A percentile compares a stretch with the other conserved stretches of the same genome.
phyloP scores from a whole-genome alignment of 2,888 invertebrate species.

The Scaptomyza caliginosa region DNA sequence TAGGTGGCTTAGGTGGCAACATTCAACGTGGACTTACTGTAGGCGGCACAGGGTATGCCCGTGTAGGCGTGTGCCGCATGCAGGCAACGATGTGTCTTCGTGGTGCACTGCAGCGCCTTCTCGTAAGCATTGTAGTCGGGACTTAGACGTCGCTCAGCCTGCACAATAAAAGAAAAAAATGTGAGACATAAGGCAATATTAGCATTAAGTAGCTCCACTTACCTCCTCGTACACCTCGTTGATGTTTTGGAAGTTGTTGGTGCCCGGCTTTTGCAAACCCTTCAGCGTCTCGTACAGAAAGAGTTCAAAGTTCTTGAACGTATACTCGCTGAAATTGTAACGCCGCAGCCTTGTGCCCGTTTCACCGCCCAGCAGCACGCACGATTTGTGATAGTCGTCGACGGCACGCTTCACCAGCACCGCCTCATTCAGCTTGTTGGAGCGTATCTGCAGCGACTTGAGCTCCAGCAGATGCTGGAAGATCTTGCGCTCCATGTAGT shows the following conservation, averaged over 20 bases:
- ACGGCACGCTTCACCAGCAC: conserved; percentile 94
- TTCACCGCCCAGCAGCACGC: conserved; percentile 86
- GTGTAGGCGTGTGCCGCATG: conserved; percentile 97
- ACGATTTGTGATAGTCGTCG: conserved; percentile 92
- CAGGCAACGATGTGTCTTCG: conserved; percentile 94
- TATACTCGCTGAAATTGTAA: conserved; percentile 88
- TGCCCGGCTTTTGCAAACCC: conserved; percentile 89
- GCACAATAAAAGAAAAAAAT: background rate
- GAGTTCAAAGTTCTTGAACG: conserved; percentile 92
- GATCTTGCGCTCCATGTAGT: conserved; percentile 95
- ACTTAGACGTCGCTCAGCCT: conserved; percentile 84
- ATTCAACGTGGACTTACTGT: conserved; percentile 87
- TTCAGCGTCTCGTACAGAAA: conserved; percentile 94
- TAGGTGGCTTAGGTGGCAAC: conserved; percentile 8
- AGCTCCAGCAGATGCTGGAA: conserved; percentile 96
- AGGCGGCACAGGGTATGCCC: conserved; percentile 92
- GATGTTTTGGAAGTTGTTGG: conserved; percentile 87
- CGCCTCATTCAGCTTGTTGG: conserved; percentile 94
- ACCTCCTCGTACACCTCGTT: conserved; percentile 88
- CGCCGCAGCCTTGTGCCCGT: conserved; percentile 85
- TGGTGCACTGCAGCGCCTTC: conserved; percentile 92
- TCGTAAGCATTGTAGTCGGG: conserved; percentile 85
- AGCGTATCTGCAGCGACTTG: conserved; percentile 95
- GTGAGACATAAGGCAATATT: background rate
- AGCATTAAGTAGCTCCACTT: conserved; percentile 62